Base-by-base conservation (phyloP, 1,140 invertebrate genomes). In the Drosophila ogumai region DNA sequence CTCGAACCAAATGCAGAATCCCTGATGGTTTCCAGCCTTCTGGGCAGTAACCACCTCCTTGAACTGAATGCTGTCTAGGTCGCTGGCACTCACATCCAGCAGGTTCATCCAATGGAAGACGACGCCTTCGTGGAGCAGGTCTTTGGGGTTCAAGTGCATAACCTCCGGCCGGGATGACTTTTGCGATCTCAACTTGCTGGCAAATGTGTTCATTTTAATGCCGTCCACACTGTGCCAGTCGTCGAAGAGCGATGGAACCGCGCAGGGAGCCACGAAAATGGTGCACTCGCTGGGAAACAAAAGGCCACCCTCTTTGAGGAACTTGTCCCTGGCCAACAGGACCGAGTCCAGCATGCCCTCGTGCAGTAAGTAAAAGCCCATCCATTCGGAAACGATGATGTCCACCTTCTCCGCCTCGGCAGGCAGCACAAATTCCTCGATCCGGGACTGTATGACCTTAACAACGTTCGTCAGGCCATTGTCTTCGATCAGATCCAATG, bases 351-450 rank as follows among this genome's bases (percentile, higher is more conserved):
- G 93, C 99, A 99, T 99, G 36, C 97, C 98, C 93, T 99, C 99
- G 92, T 99, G 99, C 34, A 99, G 94, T 12, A 99, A 94, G 93
- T 99, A 99, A 93, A 99, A 99, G 4, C 99, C 99, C 99, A 99
- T 99, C 98, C 98, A 99, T 93, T 99, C 99, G 6, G 98, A 99
- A 31, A 99, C 96, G 75, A 99, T 99, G 1, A 98, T 96, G 93
- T 99, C 99, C 12, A 99, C 98, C 93, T 98, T 97, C 36, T 96
- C 95, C 36, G 94, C 94, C 38, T 95, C 94, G 32, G 96, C 95
- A 9, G 98, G 95, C 49, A 99, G 93, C 34, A 94, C 94, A 41
- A 96, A 94, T 91, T 96, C 94, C 87, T 96, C 95, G 1, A 98
- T 94, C 91, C 95, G 94, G 77, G 95, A 85, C 32, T 85, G 73